Base-by-base conservation (phyloP, 2,797 vertebrate species). In the Liasis olivaceus region DNA sequence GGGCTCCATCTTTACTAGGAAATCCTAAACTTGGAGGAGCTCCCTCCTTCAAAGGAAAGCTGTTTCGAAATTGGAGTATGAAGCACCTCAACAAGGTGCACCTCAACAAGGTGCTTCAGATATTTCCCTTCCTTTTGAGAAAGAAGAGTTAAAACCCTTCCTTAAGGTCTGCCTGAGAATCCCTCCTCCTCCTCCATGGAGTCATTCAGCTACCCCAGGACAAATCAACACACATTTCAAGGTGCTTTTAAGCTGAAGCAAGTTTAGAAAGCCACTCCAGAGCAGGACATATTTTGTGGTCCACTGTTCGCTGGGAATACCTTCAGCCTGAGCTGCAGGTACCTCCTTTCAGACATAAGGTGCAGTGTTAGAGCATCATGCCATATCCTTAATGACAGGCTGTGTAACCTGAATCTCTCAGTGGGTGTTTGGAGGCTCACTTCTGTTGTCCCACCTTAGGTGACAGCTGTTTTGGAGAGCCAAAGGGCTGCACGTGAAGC, bases 361-460 rank as follows among this genome's bases (percentile, higher is more conserved):
- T 20, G 97, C 97, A 59, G 31, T 20, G 31, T 97, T 98, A 91
- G 95, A 97, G 96, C 95, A 97, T 96, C 97, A 96, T 92, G 96
- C 96, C 96, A 96, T 97, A 97, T 97, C 94, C 97, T 98, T 98
- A 98, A 98, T 97, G 98, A 98, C 97, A 97, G 96, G 96, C 97
- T 96, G 95, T 93, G 96, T 97, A 98, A 98, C 97, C 96, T 93
- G 96, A 98, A 97, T 97, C 96, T 95, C 96, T 96, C 95, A 93
- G 95, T 95, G 97, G 97, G 96, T 59, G 96, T 96, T 93, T 93
- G 90, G 93, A 97, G 97, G 94, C 17, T 77, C 15, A 42, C 17
- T 77, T 77, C 97, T 95, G 98, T 97, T 98, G 94, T 98, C 98
- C 98, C 97, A 96, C 95, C 96, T 96, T 94, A 91, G 94, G 96